These are phyloP conservation scores for Polydrusus cervinus DNA, from an alignment of 2,888 invertebrate species.

Conservation along the genomic window DNA sequence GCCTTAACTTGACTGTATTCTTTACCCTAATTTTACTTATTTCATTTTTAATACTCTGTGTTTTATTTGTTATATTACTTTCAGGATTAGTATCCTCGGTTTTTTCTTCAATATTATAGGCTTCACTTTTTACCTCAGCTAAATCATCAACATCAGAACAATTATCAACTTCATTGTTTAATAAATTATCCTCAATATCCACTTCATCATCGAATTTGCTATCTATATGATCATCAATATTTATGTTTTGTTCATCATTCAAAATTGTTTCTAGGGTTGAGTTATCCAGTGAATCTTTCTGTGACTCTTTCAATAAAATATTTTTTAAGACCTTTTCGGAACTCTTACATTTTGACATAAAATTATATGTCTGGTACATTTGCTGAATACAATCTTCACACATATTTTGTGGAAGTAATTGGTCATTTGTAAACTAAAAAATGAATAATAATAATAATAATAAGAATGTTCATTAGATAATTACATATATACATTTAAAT, in stretches of 20 bases:
- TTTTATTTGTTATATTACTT: not conserved
- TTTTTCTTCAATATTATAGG: not conserved
- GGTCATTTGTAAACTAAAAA: constrained; percentile 43
- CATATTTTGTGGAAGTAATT: constrained; percentile 14
- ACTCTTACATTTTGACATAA: constrained; percentile 49
- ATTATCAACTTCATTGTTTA: constrained; percentile 28
- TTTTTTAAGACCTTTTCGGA: constrained; percentile 38
- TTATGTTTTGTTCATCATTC: constrained; percentile 10
- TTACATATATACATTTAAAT: no score
- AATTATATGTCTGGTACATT: constrained; percentile 45
- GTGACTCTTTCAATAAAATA: constrained; percentile 7
- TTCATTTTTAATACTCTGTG: constrained; percentile 31
- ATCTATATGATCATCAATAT: not conserved
- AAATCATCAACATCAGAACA: constrained; percentile 33
- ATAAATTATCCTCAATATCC: not conserved
- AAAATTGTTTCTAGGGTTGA: constrained; percentile 1
- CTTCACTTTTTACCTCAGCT: no score
- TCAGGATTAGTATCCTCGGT: constrained; percentile 8
- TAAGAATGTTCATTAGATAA: not conserved
- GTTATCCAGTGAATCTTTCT: constrained; percentile 17
- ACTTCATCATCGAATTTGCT: constrained; percentile 7
- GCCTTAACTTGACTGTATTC: constrained; percentile 37
- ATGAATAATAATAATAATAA: not conserved
- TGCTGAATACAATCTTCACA: constrained; percentile 45
- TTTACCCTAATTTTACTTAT: constrained; percentile 42